A percentile compares a stretch with the other conserved stretches of the same genome.
These are phyloP conservation scores for Euphonia xanthogaster DNA, from an alignment of 2,797 vertebrate genomes.

Conservation along the genomic window DNA sequence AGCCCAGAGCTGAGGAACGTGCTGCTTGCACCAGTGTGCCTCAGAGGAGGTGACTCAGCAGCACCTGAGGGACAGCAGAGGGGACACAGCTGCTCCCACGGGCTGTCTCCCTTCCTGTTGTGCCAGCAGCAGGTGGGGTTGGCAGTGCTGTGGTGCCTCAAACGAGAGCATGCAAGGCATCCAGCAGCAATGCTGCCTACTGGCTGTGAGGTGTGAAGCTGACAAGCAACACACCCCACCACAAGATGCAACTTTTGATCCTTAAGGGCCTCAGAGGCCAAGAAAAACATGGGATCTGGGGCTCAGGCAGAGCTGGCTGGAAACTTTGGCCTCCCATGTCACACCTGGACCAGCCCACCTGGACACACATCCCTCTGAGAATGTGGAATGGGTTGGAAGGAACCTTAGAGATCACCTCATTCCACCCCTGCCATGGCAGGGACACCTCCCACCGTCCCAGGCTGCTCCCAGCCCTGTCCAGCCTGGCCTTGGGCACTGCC, in stretches of 20 bases:
- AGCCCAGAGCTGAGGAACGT: background rate
- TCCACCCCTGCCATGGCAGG: background rate
- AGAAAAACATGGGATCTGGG: background rate
- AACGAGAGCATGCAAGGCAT: background rate
- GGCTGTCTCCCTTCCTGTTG: background rate
- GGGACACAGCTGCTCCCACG: background rate
- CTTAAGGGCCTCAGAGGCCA: background rate
- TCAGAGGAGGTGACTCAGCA: background rate
- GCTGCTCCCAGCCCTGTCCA: background rate
- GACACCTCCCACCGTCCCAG: background rate
- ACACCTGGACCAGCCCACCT: background rate
- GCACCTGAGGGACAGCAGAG: background rate
- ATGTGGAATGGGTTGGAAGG: background rate
- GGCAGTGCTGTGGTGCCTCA: background rate
- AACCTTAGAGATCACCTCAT: background rate
- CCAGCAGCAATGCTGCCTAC: background rate
- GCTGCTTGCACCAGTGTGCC: background rate
- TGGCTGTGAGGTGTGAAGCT: background rate
- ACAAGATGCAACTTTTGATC: background rate
- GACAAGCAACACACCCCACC: background rate
- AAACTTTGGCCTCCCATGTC: background rate
- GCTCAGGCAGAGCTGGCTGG: background rate
- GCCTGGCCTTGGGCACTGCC: rapidly evolving
- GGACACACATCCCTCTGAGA: background rate
- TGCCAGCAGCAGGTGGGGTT: background rate